These are phyloP conservation scores for Rhadinocentrus ornatus DNA, from an alignment of 2,797 vertebrate species.

Conservation along the genomic window DNA sequence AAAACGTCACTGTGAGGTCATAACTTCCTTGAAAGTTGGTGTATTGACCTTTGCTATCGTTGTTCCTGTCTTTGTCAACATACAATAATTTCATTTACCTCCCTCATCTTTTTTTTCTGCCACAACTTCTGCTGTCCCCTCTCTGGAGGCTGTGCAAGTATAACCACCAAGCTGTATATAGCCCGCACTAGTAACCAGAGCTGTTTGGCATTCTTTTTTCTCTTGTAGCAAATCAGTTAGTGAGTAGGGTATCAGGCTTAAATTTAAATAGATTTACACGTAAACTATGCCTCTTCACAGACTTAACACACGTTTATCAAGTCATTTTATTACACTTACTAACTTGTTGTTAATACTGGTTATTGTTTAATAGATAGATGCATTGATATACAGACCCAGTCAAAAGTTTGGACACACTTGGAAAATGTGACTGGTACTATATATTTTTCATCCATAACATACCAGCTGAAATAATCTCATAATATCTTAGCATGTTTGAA, in stretches of 20 bases:
- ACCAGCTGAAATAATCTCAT: background rate
- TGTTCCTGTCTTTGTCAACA: constrained; percentile 11
- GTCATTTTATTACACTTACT: background rate
- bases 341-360: background rate
- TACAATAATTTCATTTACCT: background rate
- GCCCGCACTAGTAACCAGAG: constrained; percentile 46
- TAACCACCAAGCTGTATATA: constrained; percentile 53
- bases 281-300: no score
- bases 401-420: no score
- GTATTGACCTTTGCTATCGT: background rate
- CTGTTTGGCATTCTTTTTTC: constrained; percentile 44
- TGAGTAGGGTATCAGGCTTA: constrained; percentile 25
- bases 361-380: no score
- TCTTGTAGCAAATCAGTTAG: constrained; percentile 31
- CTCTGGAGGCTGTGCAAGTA: constrained; percentile 35
- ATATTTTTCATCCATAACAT: background rate
- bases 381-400: no score
- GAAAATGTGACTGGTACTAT: no score
- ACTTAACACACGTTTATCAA: background rate
- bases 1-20: no score
- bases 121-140: constrained; percentile 9
- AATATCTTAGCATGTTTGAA: background rate
- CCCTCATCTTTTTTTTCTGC: constrained; percentile 2
- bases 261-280: constrained; percentile 33
- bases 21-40: background rate